These are phyloP conservation scores for Montipora capitata DNA, from an alignment of 92 coral and sea anemone genomes.

Conservation along the genomic window DNA sequence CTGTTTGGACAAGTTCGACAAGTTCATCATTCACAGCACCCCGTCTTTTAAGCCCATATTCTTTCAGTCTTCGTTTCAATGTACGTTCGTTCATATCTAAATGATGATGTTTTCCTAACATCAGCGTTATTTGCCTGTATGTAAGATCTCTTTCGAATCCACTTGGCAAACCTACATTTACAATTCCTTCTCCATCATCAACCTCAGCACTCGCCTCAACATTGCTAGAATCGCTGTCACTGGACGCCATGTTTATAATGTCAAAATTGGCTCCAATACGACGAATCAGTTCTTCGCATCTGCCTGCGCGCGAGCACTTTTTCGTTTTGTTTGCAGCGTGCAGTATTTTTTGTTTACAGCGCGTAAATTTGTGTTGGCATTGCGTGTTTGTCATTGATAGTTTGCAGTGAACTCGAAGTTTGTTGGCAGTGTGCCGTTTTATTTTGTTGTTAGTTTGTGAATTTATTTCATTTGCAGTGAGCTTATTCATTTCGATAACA, in stretches of 20 bases:
- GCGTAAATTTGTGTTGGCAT: background rate
- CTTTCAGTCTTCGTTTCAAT: conserved; percentile 77
- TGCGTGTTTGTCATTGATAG: too few relatives aligned
- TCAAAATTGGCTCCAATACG: background rate
- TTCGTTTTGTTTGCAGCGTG: conserved; percentile 34
- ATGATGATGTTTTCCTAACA: conserved; percentile 78
- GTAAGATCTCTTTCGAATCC: conserved; percentile 68
- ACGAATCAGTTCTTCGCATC: conserved; percentile 14
- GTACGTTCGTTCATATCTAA: conserved; percentile 65
- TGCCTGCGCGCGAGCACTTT: conserved; percentile 25
- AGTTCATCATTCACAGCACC: conserved; percentile 39
- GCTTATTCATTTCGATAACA: too few relatives aligned
- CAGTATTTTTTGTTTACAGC: too few relatives aligned
- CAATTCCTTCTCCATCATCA: background rate
- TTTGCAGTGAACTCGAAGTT: too few relatives aligned
- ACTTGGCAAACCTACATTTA: conserved; percentile 42
- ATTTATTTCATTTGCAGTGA: too few relatives aligned
- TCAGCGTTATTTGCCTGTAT: conserved; percentile 69
- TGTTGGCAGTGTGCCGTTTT: too few relatives aligned
- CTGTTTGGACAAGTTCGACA: too few relatives aligned
- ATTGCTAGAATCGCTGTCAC: conserved; percentile 20
- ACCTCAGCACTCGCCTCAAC: background rate
- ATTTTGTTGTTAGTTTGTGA: too few relatives aligned
- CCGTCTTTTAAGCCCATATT: conserved; percentile 64
- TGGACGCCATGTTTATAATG: conserved; percentile 40